Evolutionary conservation across 2,888 invertebrate genomes (phyloP), one percentile per base, ranked within the genome.

Genomic region (Amaurobius ferox): DNA sequence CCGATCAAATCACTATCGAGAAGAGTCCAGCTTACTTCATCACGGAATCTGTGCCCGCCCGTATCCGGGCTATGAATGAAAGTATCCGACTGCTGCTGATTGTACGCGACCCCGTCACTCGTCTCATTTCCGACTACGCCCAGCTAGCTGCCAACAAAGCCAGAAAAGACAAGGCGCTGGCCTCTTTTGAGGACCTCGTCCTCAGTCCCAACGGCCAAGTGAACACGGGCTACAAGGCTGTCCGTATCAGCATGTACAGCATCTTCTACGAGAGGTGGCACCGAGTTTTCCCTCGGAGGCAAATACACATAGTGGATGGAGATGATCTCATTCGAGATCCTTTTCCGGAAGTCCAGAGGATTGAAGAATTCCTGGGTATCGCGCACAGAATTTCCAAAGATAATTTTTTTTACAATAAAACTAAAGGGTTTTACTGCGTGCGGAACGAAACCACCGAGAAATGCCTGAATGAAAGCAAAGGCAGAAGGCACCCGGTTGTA

Each of bases 21-120:
- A 99, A 99, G 92, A 98, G 97, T 90, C 99, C 99, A 3, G 97
- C 97, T 90, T 99, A 99, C 92, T 99, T 99, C 92, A 97, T 98
- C 67, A 97, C 97, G 78, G 95, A 96, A 19, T 95, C 96, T 94
- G 98, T 97, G 40, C 98, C 99, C 16, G 96, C 97, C 92, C 93
- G 99, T 88, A 97, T 99, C 76, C 94, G 95, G 89, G 96, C 96
- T 86, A 97, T 99, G 97, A 98, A 99, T 93, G 94, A 96, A 11
- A 95, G 96, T 90, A 95, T 98, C 87, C 96, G 97, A 90, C 93
- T 99, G 86, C 94, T 99, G 88, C 93, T 99, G 89, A 97, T 99
- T 90, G 96, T 99, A 28, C 94, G 99, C 19, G 97, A 99, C 91
- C 99, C 99, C 1, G 97, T 98, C 79, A 97, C 96, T 23, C 93